Conservation (phyloP, 2,113 vertebrate genomes). For the Silurus meridionalis region DNA sequence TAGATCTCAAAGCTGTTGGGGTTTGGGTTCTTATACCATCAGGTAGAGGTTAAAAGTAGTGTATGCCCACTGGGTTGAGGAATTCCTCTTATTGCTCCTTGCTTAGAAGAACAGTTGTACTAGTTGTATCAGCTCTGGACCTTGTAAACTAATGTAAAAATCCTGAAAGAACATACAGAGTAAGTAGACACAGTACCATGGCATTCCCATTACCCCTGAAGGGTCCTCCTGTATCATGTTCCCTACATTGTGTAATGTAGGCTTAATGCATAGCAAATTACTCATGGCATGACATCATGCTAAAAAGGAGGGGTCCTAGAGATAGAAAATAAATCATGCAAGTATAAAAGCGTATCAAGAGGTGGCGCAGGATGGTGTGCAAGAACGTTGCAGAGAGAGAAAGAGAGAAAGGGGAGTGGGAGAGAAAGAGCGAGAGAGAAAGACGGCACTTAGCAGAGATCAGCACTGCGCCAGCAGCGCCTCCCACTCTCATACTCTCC, state of each 20-base stretch:
- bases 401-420: background rate
- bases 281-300: background rate
- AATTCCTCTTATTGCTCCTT: background rate
- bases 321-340: background rate
- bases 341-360: background rate
- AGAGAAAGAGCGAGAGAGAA: background rate
- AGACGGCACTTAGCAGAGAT: background rate
- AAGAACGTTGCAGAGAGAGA: background rate
- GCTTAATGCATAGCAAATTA: background rate
- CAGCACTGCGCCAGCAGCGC: conserved; percentile 15
- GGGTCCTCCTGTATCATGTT: background rate
- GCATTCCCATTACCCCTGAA: background rate
- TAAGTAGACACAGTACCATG: background rate
- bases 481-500: conserved; percentile 1
- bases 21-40: too few species aligned
- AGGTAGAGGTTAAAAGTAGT: background rate
- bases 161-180: background rate
- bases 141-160: background rate
- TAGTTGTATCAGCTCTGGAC: too few species aligned
- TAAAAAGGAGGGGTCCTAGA: background rate
- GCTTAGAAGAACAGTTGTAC: background rate
- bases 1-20: too few species aligned
- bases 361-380: background rate
- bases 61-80: background rate
- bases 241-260: background rate